Percentiles rank a stretch among this genome's conserved stretches.
These are phyloP conservation scores for Ambastaia sidthimunki DNA, from an alignment of 2,797 vertebrate genomes.

Conservation along the genomic window DNA sequence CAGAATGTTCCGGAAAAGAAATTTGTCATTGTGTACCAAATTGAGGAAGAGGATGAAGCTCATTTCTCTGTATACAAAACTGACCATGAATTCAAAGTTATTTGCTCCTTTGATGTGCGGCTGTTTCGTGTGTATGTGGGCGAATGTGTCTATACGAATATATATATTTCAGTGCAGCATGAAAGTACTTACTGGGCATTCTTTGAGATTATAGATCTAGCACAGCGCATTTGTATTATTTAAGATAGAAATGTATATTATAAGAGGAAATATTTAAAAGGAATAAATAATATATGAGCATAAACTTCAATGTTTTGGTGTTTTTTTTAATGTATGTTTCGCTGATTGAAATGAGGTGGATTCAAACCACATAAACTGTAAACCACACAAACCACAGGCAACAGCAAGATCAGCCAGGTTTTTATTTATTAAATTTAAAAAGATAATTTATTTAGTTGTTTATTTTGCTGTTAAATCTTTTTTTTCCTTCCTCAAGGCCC, in stretches of 20 bases:
- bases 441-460: neutral
- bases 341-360: neutral
- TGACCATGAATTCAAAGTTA: conserved; percentile 61
- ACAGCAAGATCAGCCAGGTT: neutral
- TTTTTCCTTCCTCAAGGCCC: neutral
- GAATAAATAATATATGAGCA: conserved; percentile 90
- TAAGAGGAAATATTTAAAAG: conserved; percentile 85
- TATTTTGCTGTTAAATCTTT: neutral
- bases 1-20: conserved; percentile 58
- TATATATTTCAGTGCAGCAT: conserved; percentile 79
- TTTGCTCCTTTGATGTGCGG: conserved; percentile 66
- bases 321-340: conserved; percentile 9
- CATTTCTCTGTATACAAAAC: conserved; percentile 73
- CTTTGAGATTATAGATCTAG: conserved; percentile 81
- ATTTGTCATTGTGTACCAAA: conserved; percentile 72
- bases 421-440: too few relatives aligned
- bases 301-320: conserved; percentile 61
- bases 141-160: conserved; percentile 55
- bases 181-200: conserved; percentile 78
- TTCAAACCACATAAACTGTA: neutral
- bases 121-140: conserved; percentile 49
- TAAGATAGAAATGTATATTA: conserved; percentile 85
- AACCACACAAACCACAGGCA: conserved; percentile 1
- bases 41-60: conserved; percentile 56
- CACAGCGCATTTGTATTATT: conserved; percentile 85